A percentile compares a stretch with the other conserved stretches of the same genome.
Conservation (phyloP, 1,140 invertebrate species). For the Drosophila tristis region DNA sequence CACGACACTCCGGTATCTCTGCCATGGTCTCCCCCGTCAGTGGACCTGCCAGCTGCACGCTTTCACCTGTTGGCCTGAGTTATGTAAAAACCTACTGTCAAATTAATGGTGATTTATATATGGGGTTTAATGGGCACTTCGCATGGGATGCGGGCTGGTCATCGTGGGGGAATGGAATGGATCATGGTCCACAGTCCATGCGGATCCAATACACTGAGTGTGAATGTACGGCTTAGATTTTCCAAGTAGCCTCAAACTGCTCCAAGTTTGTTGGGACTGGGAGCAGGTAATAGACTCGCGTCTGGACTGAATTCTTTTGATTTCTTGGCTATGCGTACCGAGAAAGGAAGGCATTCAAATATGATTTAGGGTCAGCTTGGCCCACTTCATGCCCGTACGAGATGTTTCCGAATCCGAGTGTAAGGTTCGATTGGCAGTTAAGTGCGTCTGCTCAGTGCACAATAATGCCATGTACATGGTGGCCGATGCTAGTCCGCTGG, state of each 20-base stretch:
- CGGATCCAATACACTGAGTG: conserved; percentile 27
- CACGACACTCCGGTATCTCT: conserved; percentile 40
- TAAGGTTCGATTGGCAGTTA: conserved; percentile 30
- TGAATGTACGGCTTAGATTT: conserved; percentile 22
- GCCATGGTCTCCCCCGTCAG: conserved; percentile 17
- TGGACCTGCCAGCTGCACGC: conserved; percentile 59
- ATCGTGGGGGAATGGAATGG: neutral
- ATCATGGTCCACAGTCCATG: conserved; percentile 7
- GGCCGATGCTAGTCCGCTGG: conserved; percentile 13
- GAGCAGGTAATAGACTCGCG: neutral
- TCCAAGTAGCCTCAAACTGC: conserved; percentile 32
- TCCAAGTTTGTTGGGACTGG: neutral
- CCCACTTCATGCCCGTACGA: neutral
- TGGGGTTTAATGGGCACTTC: conserved; percentile 63
- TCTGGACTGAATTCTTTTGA: conserved; percentile 8
- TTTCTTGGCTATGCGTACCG: neutral
- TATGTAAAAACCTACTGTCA: conserved; percentile 78
- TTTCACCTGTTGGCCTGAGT: conserved; percentile 76
- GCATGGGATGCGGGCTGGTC: conserved; percentile 37
- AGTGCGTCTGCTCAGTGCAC: neutral
- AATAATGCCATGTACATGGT: neutral
- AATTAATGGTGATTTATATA: conserved; percentile 80
- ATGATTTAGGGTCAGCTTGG: neutral
- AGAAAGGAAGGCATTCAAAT: conserved; percentile 14
- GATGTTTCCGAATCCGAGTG: neutral